These are phyloP conservation scores for Unio pictorum DNA, from an alignment of 2,888 invertebrate species.

Conservation along the genomic window DNA sequence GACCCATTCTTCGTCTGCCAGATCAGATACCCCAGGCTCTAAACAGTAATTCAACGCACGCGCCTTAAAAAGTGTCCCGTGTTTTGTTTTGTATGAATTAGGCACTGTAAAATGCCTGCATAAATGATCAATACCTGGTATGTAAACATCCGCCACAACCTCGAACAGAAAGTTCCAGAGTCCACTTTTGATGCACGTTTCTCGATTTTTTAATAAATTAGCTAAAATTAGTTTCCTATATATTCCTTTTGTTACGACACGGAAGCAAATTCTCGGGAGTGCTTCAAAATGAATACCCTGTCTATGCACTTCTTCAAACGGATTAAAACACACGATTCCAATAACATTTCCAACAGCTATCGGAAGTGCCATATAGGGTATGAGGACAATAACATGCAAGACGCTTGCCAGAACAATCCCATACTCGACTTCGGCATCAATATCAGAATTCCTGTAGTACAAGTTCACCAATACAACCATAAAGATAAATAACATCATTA, in stretches of 20 bases:
- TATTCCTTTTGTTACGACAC: constrained; percentile 46
- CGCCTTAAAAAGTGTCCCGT: constrained; percentile 41
- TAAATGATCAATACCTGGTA: constrained; percentile 9
- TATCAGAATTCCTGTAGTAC: too few relatives aligned
- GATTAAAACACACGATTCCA: constrained; percentile 13
- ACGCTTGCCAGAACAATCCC: neutral
- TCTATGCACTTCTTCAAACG: constrained; percentile 6
- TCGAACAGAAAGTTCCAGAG: constrained; percentile 30
- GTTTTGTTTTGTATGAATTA: constrained; percentile 24
- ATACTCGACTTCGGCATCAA: neutral
- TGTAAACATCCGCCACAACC: constrained; percentile 41
- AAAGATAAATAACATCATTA: too few relatives aligned
- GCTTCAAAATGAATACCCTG: neutral
- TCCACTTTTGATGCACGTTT: constrained; percentile 22
- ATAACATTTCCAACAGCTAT: constrained; percentile 7
- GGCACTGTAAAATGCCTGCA: constrained; percentile 44
- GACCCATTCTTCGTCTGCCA: constrained; percentile 50
- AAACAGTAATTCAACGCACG: constrained; percentile 51
- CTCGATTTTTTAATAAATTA: constrained; percentile 27
- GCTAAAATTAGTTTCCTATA: constrained; percentile 36
- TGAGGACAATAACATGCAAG: constrained; percentile 7
- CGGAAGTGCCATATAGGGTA: constrained; percentile 16
- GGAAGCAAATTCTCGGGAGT: constrained; percentile 44
- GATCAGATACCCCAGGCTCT: constrained; percentile 33
- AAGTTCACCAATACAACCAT: too few relatives aligned